Percentiles rank a stretch among this genome's conserved stretches.
phyloP scores from a whole-genome alignment of 2,888 invertebrate genomes.

The Ceraclea dissimilis region DNA sequence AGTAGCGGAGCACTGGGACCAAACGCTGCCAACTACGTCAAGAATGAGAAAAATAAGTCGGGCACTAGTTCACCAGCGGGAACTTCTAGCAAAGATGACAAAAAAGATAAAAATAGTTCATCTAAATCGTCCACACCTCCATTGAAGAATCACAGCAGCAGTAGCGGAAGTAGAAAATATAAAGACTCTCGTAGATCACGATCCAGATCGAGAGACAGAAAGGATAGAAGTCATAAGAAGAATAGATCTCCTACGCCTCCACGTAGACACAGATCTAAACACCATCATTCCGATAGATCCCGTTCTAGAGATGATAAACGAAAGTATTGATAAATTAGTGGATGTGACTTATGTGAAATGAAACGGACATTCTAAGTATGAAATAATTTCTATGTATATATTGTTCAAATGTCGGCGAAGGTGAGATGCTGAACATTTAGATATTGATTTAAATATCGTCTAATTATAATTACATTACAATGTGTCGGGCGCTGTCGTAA shows the following conservation, averaged over 20 bases:
- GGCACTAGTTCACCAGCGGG: slow-evolving; percentile 41
- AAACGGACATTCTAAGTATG: no score
- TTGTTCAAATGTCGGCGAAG: no score
- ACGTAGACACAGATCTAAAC: slow-evolving; percentile 20
- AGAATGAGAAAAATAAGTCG: slow-evolving; percentile 37
- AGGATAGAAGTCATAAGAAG: slow-evolving; percentile 42
- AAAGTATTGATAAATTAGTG: slow-evolving; percentile 17
- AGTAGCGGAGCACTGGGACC: slow-evolving; percentile 33
- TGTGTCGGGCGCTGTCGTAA: no score
- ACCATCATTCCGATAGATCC: slow-evolving; percentile 33
- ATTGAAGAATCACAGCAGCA: slow-evolving; percentile 37
- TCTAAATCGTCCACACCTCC: slow-evolving; percentile 48
- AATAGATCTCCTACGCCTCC: slow-evolving; percentile 41
- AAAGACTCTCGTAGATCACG: slow-evolving; percentile 39
- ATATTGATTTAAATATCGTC: no score
- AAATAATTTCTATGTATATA: no score
- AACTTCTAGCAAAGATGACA: slow-evolving; percentile 36
- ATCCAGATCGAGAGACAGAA: slow-evolving; percentile 45
- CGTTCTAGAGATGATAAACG: slow-evolving; percentile 35
- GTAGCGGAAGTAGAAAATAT: slow-evolving; percentile 36
- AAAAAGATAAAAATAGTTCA: slow-evolving; percentile 44
- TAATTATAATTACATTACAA: no score
- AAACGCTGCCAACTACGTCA: slow-evolving; percentile 29
- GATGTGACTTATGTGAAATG: not conserved
- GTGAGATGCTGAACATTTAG: no score